phyloP scores from a whole-genome alignment of 1,140 invertebrate genomes.

The Drosophila equinoxialis region DNA sequence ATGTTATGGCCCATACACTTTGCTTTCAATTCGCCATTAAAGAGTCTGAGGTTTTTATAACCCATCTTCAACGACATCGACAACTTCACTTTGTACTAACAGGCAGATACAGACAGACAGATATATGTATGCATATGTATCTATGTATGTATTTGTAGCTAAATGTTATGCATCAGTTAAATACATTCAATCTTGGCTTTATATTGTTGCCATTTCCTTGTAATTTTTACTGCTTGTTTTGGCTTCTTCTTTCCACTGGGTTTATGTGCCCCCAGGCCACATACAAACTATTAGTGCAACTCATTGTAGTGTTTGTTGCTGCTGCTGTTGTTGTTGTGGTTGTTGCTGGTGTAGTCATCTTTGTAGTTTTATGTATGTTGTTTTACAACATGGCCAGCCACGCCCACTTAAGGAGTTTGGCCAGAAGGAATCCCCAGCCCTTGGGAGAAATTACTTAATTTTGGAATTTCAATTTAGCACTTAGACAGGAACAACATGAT shows the following conservation, averaged over 20 bases:
- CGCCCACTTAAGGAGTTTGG: constrained; percentile 40
- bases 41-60: background rate
- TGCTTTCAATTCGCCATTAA: background rate
- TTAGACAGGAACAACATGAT: constrained; percentile 55
- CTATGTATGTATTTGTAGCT: constrained; percentile 1
- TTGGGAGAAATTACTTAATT: constrained; percentile 79
- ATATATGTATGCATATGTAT: background rate
- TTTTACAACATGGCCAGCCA: constrained; percentile 55
- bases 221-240: constrained; percentile 77
- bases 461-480: constrained; percentile 82
- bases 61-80: background rate
- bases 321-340: constrained; percentile 25
- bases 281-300: constrained; percentile 73
- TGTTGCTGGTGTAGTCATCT: constrained; percentile 38
- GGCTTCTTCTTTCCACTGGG: constrained; percentile 16
- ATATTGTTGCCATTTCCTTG: constrained; percentile 64
- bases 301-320: constrained; percentile 45
- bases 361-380: constrained; percentile 66
- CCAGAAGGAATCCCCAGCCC: constrained; percentile 45
- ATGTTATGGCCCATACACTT: background rate
- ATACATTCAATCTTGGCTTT: constrained; percentile 27
- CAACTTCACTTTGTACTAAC: background rate
- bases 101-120: too few species aligned
- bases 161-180: constrained; percentile 37
- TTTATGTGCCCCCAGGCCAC: constrained; percentile 25